phyloP scores from a whole-genome alignment of 2,113 vertebrate species.

The Trogon melanurus region DNA sequence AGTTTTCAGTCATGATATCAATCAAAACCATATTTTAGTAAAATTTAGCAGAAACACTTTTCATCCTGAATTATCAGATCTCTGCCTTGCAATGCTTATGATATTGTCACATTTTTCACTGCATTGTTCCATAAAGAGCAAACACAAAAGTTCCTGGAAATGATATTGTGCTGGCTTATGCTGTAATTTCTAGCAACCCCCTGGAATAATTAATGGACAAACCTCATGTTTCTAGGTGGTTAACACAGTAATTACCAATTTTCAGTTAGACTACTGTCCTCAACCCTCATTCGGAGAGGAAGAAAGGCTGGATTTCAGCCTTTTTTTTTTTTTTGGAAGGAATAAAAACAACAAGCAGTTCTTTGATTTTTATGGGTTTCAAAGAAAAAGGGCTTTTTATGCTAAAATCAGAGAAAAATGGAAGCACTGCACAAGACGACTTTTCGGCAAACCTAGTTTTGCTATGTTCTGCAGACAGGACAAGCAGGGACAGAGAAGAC shows the following conservation, averaged over 20 bases:
- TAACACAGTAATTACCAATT: neutral
- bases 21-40: constrained; percentile 21
- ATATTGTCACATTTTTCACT: neutral
- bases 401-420: neutral
- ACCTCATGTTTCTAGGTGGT: neutral
- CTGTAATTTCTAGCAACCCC: neutral
- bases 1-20: neutral
- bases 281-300: neutral
- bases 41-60: constrained; percentile 14
- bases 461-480: neutral
- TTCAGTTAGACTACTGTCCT: neutral
- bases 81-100: neutral
- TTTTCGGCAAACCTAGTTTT: neutral
- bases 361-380: neutral
- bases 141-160: neutral
- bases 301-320: neutral
- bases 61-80: constrained; percentile 3
- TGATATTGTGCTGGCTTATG: neutral
- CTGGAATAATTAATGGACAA: neutral
- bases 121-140: neutral
- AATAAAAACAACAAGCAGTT: neutral
- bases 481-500: neutral
- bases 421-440: neutral
- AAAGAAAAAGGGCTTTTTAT: neutral
- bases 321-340: neutral